phyloP scores from a whole-genome alignment of 1,140 invertebrate genomes.

The Augochlora pura region DNA sequence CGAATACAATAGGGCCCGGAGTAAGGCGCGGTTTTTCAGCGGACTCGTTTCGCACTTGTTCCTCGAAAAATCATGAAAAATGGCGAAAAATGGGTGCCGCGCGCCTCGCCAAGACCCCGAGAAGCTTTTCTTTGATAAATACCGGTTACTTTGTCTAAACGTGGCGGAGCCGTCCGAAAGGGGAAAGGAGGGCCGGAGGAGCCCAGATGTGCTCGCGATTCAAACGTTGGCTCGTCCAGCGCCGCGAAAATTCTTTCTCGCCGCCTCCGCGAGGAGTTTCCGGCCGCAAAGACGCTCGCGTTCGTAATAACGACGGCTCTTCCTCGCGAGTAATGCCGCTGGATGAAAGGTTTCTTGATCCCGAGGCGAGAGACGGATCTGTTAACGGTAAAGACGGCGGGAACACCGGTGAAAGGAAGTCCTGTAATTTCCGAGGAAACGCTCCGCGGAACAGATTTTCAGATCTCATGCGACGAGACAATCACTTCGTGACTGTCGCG shows the following conservation, averaged over 20 bases:
- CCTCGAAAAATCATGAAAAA: not conserved
- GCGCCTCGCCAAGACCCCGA: not conserved
- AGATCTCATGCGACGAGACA: too few species aligned
- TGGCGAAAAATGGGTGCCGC: not conserved
- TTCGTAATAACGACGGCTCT: not conserved
- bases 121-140: constrained; percentile 3
- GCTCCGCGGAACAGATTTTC: too few species aligned
- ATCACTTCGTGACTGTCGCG: too few species aligned
- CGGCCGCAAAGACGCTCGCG: not conserved
- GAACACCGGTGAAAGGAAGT: too few species aligned
- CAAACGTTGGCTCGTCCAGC: not conserved
- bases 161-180: not conserved
- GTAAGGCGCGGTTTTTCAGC: not conserved
- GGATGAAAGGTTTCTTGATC: constrained; percentile 3
- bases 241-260: not conserved
- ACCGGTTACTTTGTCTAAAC: constrained; percentile 3
- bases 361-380: not conserved
- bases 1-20: too few species aligned
- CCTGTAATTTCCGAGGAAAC: too few species aligned
- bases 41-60: not conserved
- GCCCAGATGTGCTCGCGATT: not conserved
- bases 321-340: not conserved
- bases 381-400: not conserved
- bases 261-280: too few species aligned
- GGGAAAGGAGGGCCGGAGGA: not conserved